Conservation (phyloP, 2,888 invertebrate genomes). For the Lepidochitona cinerea region DNA sequence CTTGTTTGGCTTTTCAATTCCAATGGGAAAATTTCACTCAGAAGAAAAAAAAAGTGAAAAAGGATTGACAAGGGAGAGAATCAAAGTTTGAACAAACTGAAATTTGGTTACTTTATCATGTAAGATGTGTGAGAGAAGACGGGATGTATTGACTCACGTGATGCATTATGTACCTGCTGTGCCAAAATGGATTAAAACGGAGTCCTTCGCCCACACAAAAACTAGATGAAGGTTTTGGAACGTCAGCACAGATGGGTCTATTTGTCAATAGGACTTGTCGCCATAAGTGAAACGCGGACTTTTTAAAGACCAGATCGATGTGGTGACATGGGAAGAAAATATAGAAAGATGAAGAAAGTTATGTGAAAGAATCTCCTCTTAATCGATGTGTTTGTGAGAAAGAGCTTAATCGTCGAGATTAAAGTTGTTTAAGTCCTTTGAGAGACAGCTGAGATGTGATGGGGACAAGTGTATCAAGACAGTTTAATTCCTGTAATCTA, state of each 20-base stretch:
- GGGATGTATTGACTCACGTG: not conserved
- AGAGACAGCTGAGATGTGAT: too few relatives aligned
- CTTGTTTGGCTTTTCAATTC: not conserved
- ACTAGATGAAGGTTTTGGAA: not conserved
- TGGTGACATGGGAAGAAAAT: too few relatives aligned
- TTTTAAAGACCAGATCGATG: too few relatives aligned
- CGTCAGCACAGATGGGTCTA: not conserved
- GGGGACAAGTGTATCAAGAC: too few relatives aligned
- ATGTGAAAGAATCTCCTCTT: too few relatives aligned
- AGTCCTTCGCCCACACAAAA: not conserved
- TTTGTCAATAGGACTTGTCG: not conserved
- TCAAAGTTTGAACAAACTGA: not conserved
- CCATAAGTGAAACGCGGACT: not conserved
- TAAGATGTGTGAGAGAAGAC: not conserved
- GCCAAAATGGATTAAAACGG: conserved; percentile 1
- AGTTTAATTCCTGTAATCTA: too few relatives aligned
- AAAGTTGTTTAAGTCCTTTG: too few relatives aligned
- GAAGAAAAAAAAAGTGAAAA: not conserved
- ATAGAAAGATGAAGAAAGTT: too few relatives aligned
- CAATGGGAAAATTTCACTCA: not conserved
- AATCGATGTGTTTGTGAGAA: too few relatives aligned
- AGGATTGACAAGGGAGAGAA: not conserved
- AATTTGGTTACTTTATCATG: conserved; percentile 7
- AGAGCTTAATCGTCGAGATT: too few relatives aligned
- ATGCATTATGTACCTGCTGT: not conserved